Conservation (phyloP, 1,140 invertebrate genomes). For the Centruroides sculpturatus region DNA sequence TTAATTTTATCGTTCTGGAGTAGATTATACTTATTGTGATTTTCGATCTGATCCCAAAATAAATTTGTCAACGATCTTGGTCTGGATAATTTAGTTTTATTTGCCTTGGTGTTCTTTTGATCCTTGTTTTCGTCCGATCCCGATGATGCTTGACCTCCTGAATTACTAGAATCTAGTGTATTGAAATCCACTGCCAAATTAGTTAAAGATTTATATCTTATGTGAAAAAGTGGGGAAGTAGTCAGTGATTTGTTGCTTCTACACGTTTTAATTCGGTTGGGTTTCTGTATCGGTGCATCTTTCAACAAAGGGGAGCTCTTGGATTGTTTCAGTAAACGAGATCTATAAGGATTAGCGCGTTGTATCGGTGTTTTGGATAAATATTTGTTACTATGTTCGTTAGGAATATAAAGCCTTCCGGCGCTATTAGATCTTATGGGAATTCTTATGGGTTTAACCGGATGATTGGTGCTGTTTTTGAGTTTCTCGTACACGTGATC, state of each 20-base stretch:
- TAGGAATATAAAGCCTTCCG: conserved; percentile 6
- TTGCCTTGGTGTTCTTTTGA: conserved; percentile 51
- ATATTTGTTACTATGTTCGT: conserved; percentile 4
- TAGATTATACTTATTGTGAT: neutral
- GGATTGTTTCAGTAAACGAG: conserved; percentile 5
- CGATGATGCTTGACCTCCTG: conserved; percentile 64
- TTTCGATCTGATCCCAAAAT: conserved; percentile 41
- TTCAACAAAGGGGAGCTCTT: conserved; percentile 33
- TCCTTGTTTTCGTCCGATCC: conserved; percentile 48
- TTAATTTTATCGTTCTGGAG: neutral
- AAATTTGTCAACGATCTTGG: conserved; percentile 71
- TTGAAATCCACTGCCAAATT: conserved; percentile 59
- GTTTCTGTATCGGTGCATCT: conserved; percentile 31
- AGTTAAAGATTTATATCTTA: conserved; percentile 63
- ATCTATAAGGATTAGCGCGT: conserved; percentile 2
- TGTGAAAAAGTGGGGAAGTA: conserved; percentile 62
- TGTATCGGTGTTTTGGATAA: conserved; percentile 13
- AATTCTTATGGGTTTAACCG: neutral
- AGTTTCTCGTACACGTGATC: conserved; percentile 17
- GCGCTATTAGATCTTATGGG: conserved; percentile 2
- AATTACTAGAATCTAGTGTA: conserved; percentile 73
- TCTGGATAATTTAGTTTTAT: conserved; percentile 24
- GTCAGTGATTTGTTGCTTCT: conserved; percentile 23
- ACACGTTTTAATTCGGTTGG: neutral
- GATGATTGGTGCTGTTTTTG: neutral